These are phyloP conservation scores for Epinotia ramella DNA, from an alignment of 2,888 invertebrate genomes.

Conservation along the genomic window DNA sequence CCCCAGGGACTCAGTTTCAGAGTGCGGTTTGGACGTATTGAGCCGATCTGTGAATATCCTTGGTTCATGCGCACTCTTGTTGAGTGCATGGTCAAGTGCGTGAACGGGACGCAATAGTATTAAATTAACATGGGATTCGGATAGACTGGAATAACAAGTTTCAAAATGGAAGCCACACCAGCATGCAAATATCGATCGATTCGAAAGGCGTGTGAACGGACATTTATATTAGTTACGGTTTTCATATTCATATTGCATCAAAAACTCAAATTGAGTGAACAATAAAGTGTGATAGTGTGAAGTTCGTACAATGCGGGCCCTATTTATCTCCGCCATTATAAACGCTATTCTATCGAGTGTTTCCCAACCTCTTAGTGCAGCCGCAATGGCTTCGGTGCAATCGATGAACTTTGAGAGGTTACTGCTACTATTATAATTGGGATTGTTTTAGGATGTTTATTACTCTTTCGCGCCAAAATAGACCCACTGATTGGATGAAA, in stretches of 20 bases:
- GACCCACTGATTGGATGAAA: too few relatives aligned
- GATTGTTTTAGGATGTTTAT: too few relatives aligned
- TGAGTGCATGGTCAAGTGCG: too few relatives aligned
- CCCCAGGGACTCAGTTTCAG: too few relatives aligned
- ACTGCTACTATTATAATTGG: background rate
- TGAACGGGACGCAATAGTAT: too few relatives aligned
- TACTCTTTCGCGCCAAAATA: too few relatives aligned
- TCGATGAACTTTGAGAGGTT: slow-evolving; percentile 5
- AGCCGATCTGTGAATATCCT: background rate
- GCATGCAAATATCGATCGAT: background rate
- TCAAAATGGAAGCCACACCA: background rate
- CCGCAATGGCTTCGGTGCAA: slow-evolving; percentile 16
- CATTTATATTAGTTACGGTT: background rate
- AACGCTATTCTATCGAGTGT: slow-evolving; percentile 38
- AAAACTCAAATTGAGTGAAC: slow-evolving; percentile 25
- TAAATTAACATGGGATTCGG: background rate
- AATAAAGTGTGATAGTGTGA: slow-evolving; percentile 40
- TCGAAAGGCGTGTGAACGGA: background rate
- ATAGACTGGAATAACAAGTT: background rate
- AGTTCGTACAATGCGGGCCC: slow-evolving; percentile 35
- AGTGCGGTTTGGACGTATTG: background rate
- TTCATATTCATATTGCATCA: slow-evolving; percentile 11
- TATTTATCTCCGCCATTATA: slow-evolving; percentile 35
- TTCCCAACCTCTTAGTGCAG: slow-evolving; percentile 41
- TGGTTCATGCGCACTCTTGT: too few relatives aligned